These are phyloP conservation scores for Carettochelys insculpta DNA, from an alignment of 2,113 vertebrate species.

Conservation along the genomic window DNA sequence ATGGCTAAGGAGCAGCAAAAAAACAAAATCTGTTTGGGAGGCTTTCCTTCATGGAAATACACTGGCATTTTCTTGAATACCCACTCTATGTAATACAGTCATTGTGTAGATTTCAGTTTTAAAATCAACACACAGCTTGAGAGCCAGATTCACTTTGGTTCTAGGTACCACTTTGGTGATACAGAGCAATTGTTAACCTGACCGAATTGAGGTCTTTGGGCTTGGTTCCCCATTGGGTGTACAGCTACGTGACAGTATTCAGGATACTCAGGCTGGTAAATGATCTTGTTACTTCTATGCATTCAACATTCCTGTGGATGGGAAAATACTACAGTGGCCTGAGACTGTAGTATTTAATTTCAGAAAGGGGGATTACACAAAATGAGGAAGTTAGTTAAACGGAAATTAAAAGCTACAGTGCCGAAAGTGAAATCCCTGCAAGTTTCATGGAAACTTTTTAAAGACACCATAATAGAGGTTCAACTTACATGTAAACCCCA, in stretches of 20 bases:
- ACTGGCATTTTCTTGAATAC: not conserved
- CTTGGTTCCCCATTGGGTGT: not conserved
- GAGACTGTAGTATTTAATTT: no score
- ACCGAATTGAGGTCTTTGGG: not conserved
- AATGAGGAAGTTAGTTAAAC: no score
- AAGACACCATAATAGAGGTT: no score
- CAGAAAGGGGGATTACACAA: no score
- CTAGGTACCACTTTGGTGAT: not conserved
- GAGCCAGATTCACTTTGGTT: constrained; percentile 11
- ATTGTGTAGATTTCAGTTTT: constrained; percentile 18
- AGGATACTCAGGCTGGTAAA: not conserved
- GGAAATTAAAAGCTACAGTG: no score
- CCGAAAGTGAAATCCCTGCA: no score
- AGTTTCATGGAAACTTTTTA: no score
- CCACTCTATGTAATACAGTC: constrained; percentile 21
- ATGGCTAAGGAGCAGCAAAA: not conserved
- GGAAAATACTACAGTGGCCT: no score
- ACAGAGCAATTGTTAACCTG: constrained; percentile 34
- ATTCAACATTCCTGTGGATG: no score
- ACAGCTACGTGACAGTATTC: not conserved
- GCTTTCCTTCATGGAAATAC: constrained; percentile 29
- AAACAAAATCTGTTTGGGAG: constrained; percentile 24
- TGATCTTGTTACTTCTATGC: not conserved
- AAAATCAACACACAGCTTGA: constrained; percentile 19
- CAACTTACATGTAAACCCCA: no score